Percentiles rank a stretch among this genome's conserved stretches.
Evolutionary conservation across 2,113 vertebrate genomes (phyloP).

Genomic region (Dryoscopus gambensis): DNA sequence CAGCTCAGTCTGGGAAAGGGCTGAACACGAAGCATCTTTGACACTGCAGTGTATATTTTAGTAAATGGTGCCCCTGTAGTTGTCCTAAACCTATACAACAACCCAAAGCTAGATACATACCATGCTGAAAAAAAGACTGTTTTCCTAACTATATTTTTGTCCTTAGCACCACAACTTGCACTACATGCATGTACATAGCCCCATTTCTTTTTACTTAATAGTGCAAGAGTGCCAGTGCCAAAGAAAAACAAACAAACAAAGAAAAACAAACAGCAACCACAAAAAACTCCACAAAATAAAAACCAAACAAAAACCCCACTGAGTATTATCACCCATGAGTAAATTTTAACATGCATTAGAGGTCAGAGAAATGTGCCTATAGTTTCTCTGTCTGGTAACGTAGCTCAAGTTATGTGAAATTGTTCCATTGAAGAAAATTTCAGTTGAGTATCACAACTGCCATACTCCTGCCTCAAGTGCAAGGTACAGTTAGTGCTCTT

Average conservation of each 20-base stretch:
- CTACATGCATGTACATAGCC: background rate
- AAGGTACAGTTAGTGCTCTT: background rate
- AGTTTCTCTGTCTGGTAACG: background rate
- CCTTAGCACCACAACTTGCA: background rate
- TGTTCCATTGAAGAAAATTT: constrained; percentile 37
- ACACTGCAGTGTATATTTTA: background rate
- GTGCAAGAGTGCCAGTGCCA: background rate
- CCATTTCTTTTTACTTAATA: background rate
- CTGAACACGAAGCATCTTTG: background rate
- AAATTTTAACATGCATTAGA: background rate
- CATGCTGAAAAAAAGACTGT: background rate
- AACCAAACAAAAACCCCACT: background rate
- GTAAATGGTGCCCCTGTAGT: background rate
- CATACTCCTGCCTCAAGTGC: background rate
- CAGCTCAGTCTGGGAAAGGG: background rate
- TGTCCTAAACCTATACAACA: background rate
- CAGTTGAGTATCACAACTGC: background rate
- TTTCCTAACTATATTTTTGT: background rate
- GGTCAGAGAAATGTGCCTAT: background rate
- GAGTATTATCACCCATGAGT: background rate
- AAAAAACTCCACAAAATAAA: background rate
- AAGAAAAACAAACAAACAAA: background rate
- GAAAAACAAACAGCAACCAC: background rate
- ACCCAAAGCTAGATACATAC: background rate
- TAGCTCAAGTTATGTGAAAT: background rate